Evolutionary conservation across 1,140 invertebrate species (phyloP).

Genomic region (Drosophila leontia): DNA sequence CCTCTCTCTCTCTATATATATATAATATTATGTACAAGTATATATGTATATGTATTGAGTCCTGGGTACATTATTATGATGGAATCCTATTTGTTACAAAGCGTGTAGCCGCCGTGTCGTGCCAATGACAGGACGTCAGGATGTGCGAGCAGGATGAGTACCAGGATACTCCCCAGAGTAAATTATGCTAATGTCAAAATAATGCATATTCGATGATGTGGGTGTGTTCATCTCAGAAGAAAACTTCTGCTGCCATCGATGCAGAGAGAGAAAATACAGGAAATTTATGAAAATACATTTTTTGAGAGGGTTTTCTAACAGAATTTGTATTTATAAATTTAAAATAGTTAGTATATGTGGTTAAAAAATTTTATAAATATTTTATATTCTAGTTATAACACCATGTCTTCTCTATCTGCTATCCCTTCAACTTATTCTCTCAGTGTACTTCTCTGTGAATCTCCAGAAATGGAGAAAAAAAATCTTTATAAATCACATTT

Average conservation of each 20-base stretch:
- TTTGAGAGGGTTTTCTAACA: no score
- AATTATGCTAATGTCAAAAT: slow-evolving; percentile 85
- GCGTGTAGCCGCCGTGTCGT: slow-evolving; percentile 59
- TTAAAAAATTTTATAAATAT: neutral
- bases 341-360: no score
- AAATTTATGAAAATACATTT: no score
- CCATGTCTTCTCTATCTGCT: neutral
- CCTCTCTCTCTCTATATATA: slow-evolving; percentile 1
- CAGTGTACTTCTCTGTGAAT: slow-evolving; percentile 10
- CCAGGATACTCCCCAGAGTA: slow-evolving; percentile 60
- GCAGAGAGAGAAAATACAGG: neutral
- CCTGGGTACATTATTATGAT: slow-evolving; percentile 75
- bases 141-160: slow-evolving; percentile 8
- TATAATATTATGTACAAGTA: slow-evolving; percentile 1
- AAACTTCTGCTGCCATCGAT: slow-evolving; percentile 26
- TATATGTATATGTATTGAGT: slow-evolving; percentile 20
- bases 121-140: slow-evolving; percentile 71
- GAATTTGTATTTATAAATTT: neutral
- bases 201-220: slow-evolving; percentile 84
- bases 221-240: slow-evolving; percentile 35
- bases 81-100: slow-evolving; percentile 83
- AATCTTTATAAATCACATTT: slow-evolving; percentile 80
- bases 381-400: neutral
- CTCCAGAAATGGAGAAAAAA: slow-evolving; percentile 27
- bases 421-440: neutral